Evolutionary conservation across 92 coral and sea anemone genomes (phyloP).

Genomic region (Scolanthus callimorphus): DNA sequence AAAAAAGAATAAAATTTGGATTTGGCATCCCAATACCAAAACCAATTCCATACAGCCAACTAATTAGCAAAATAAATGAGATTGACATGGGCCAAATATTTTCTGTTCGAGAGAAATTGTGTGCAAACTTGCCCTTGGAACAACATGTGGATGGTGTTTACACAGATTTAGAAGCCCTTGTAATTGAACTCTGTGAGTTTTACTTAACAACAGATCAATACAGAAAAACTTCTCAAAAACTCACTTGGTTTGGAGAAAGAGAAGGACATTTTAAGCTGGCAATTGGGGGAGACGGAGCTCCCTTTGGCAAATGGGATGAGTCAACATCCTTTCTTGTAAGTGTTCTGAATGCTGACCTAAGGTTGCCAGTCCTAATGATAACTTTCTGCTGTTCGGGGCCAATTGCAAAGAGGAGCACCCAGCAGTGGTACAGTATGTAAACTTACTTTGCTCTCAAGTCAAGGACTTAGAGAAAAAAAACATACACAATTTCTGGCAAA

Average conservation of each 20-base stretch:
- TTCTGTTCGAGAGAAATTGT: slow-evolving; percentile 41
- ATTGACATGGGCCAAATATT: slow-evolving; percentile 35
- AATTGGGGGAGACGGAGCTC: slow-evolving; percentile 73
- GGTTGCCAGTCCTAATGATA: slow-evolving; percentile 54
- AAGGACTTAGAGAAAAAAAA: slow-evolving; percentile 3
- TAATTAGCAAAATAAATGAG: slow-evolving; percentile 23
- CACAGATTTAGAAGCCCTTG: slow-evolving; percentile 35
- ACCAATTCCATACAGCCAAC: slow-evolving; percentile 38
- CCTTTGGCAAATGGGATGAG: slow-evolving; percentile 66
- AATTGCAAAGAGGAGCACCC: slow-evolving; percentile 62
- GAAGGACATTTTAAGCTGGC: slow-evolving; percentile 33
- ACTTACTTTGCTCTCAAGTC: slow-evolving; percentile 7
- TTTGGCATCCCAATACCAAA: slow-evolving; percentile 55
- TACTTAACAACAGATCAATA: slow-evolving; percentile 25
- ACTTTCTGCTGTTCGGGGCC: slow-evolving; percentile 53
- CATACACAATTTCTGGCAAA: slow-evolving; percentile 33
- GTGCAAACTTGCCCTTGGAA: slow-evolving; percentile 34
- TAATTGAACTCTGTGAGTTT: slow-evolving; percentile 18
- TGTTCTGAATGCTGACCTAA: slow-evolving; percentile 55
- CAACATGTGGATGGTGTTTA: slow-evolving; percentile 51
- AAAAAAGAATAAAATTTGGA: slow-evolving; percentile 38
- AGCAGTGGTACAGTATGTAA: slow-evolving; percentile 14
- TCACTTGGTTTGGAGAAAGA: slow-evolving; percentile 46
- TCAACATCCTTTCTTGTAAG: slow-evolving; percentile 55
- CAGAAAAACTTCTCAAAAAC: slow-evolving; percentile 32